Percentiles rank a stretch among this genome's conserved stretches.
Evolutionary conservation across 2,888 invertebrate genomes (phyloP).

Genomic region (Pollenia amentaria): DNA sequence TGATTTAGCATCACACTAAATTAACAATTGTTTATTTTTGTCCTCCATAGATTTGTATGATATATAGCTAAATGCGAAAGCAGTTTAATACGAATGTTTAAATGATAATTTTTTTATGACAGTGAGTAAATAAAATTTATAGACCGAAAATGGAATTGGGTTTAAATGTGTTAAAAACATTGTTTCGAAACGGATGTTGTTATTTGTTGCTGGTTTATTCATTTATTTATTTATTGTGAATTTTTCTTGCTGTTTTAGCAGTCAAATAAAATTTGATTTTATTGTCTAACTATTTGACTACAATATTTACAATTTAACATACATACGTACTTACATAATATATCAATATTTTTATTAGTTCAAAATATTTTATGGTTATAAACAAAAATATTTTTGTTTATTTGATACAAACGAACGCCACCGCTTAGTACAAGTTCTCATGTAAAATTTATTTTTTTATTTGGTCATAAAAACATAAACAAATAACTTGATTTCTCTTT

Average conservation of each 20-base stretch:
- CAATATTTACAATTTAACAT: too few relatives aligned
- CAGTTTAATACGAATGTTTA: slow-evolving; percentile 11
- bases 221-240: background rate
- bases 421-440: too few relatives aligned
- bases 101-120: slow-evolving; percentile 6
- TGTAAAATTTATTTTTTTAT: background rate
- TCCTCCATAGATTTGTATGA: background rate
- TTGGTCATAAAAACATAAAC: slow-evolving; percentile 28
- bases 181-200: slow-evolving; percentile 17
- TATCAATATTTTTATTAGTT: slow-evolving; percentile 54
- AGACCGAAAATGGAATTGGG: slow-evolving; percentile 17
- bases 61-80: background rate
- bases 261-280: slow-evolving; percentile 61
- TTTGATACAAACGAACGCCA: slow-evolving; percentile 12
- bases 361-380: slow-evolving; percentile 51
- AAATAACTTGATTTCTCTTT: slow-evolving; percentile 36
- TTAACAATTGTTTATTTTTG: too few relatives aligned
- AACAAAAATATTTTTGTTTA: slow-evolving; percentile 31
- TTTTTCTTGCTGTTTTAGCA: background rate
- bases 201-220: slow-evolving; percentile 14
- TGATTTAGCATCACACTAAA: too few relatives aligned
- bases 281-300: slow-evolving; percentile 55
- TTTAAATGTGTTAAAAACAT: slow-evolving; percentile 51
- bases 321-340: slow-evolving; percentile 1
- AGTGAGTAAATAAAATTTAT: slow-evolving; percentile 49